These are phyloP conservation scores for Rhipidura dahli DNA, from an alignment of 2,113 vertebrate species.

Conservation along the genomic window DNA sequence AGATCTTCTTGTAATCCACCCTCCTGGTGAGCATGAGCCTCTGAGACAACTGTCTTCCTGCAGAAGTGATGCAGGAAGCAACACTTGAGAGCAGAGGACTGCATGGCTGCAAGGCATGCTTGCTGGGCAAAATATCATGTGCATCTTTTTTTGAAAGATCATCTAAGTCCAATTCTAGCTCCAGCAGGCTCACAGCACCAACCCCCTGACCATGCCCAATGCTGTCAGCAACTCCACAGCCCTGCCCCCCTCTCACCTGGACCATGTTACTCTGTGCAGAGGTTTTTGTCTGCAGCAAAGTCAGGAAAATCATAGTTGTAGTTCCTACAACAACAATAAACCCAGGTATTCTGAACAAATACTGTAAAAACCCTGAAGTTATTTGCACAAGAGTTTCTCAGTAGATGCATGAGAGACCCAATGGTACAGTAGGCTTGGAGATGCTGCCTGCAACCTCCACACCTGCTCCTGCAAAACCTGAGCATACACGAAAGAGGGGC, in stretches of 20 bases:
- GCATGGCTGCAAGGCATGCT: background rate
- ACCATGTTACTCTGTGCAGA: background rate
- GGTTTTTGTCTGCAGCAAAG: background rate
- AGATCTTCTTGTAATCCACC: background rate
- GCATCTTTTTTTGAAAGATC: background rate
- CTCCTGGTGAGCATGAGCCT: background rate
- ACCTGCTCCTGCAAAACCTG: background rate
- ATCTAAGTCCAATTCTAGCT: background rate
- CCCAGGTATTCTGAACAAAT: background rate
- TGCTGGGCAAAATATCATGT: background rate
- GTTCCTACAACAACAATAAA: background rate
- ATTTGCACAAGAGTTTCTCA: background rate
- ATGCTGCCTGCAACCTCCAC: background rate
- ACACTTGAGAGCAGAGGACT: background rate
- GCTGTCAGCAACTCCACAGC: background rate
- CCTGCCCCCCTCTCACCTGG: background rate
- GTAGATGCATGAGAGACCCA: rapidly evolving
- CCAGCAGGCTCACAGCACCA: background rate
- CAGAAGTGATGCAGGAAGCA: background rate
- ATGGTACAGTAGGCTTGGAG: rapidly evolving
- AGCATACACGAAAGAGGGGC: background rate
- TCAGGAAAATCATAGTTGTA: background rate
- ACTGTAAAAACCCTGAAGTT: background rate
- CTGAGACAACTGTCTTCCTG: background rate
- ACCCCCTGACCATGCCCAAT: rapidly evolving